Evolutionary conservation across 1,140 invertebrate genomes (phyloP).

Genomic region (Hyles vespertilio): DNA sequence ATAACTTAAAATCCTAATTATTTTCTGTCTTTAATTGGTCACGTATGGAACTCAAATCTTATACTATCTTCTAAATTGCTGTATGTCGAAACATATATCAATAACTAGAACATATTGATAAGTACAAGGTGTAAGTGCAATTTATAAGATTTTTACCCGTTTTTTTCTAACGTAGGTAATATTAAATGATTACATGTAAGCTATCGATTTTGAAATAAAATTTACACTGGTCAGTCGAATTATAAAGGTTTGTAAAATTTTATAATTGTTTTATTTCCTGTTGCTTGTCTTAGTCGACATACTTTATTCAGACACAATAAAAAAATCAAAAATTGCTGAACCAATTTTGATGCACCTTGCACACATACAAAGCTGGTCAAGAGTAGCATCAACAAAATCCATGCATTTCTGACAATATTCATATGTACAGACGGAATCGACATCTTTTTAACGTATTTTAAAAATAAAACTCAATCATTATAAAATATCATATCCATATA

Average conservation of each 20-base stretch:
- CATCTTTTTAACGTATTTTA: neutral
- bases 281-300: too few species aligned
- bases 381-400: neutral
- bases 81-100: too few species aligned
- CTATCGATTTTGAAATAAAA: conserved; percentile 7
- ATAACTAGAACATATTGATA: too few species aligned
- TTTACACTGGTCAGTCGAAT: conserved; percentile 4
- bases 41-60: too few species aligned
- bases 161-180: conserved; percentile 4
- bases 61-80: too few species aligned
- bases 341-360: neutral
- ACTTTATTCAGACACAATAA: too few species aligned
- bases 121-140: conserved; percentile 4
- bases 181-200: conserved; percentile 3
- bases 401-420: too few species aligned
- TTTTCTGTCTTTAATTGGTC: too few species aligned
- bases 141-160: conserved; percentile 5
- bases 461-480: neutral
- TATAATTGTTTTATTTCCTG: too few species aligned
- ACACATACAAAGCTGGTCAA: too few species aligned
- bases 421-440: neutral
- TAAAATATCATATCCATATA: conserved; percentile 21
- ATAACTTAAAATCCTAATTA: too few species aligned
- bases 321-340: neutral
- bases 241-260: too few species aligned